A percentile compares a stretch with the other conserved stretches of the same genome.
phyloP scores from a whole-genome alignment of 2,888 invertebrate genomes.

The Hofmannophila pseudospretella region DNA sequence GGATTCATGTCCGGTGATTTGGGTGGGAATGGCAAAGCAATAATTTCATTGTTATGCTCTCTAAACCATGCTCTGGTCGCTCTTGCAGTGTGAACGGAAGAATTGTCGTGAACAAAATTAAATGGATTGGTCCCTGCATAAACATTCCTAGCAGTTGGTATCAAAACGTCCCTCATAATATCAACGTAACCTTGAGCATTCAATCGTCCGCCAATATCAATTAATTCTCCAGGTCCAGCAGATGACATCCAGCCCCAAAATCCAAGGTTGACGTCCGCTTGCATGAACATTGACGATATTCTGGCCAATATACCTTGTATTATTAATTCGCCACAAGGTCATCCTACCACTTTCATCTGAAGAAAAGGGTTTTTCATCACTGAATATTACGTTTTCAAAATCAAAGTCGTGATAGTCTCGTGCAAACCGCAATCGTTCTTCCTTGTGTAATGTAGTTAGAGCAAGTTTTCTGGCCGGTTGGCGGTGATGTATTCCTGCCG shows the following conservation, averaged over 20 bases:
- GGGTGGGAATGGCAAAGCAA: not conserved
- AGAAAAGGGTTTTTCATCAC: constrained; percentile 11
- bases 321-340: constrained; percentile 11
- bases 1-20: constrained; percentile 4
- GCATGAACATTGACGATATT: constrained; percentile 10
- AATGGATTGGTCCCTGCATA: not conserved
- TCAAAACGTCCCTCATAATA: constrained; percentile 1
- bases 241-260: constrained; percentile 7
- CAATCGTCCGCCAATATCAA: not conserved
- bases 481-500: too few species aligned
- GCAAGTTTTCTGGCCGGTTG: too few species aligned
- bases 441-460: too few species aligned
- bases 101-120: not conserved
- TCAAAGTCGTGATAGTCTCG: too few species aligned
- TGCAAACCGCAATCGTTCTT: too few species aligned
- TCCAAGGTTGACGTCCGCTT: constrained; percentile 6
- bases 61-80: not conserved
- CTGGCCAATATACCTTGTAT: constrained; percentile 9
- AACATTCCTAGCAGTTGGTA: not conserved
- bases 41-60: not conserved
- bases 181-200: not conserved
- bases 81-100: not conserved
- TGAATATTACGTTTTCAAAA: constrained; percentile 9
- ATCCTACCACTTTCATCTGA: constrained; percentile 9
- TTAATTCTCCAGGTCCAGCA: constrained; percentile 5